phyloP scores from a whole-genome alignment of 2,797 vertebrate genomes.

The Sebastes hopkinsi region DNA sequence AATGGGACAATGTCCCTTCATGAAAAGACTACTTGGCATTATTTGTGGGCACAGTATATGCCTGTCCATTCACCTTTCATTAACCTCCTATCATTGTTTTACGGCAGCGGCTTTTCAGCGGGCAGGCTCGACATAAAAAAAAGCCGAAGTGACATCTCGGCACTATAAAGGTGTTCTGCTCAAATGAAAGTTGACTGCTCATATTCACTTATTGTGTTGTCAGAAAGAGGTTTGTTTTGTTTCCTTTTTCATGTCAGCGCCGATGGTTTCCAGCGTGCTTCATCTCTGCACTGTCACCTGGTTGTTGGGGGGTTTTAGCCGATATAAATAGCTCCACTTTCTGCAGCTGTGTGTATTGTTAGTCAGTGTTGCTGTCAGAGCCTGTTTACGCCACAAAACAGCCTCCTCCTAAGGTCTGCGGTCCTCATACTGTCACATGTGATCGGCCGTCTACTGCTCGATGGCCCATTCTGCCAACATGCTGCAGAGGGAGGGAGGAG shows the following conservation, averaged over 20 bases:
- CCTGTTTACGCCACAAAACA: constrained; percentile 77
- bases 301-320: constrained; percentile 39
- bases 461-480: constrained; percentile 68
- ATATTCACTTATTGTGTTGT: constrained; percentile 55
- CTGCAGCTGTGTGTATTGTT: constrained; percentile 70
- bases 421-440: constrained; percentile 82
- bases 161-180: constrained; percentile 40
- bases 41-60: constrained; percentile 25
- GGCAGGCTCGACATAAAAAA: constrained; percentile 7
- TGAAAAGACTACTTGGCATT: constrained; percentile 55
- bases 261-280: constrained; percentile 54
- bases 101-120: constrained; percentile 36
- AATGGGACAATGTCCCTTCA: constrained; percentile 43
- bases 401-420: constrained; percentile 70
- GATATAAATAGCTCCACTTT: constrained; percentile 79
- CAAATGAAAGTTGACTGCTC: constrained; percentile 53
- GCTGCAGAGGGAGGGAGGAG: constrained; percentile 46
- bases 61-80: constrained; percentile 63
- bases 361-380: constrained; percentile 80
- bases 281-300: constrained; percentile 72
- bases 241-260: constrained; percentile 58
- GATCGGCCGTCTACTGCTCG: constrained; percentile 68
- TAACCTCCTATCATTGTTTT: constrained; percentile 68
- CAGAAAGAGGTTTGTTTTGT: constrained; percentile 61
- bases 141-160: constrained; percentile 36